Conservation (phyloP, 2,888 invertebrate genomes). For the Congeria kusceri region DNA sequence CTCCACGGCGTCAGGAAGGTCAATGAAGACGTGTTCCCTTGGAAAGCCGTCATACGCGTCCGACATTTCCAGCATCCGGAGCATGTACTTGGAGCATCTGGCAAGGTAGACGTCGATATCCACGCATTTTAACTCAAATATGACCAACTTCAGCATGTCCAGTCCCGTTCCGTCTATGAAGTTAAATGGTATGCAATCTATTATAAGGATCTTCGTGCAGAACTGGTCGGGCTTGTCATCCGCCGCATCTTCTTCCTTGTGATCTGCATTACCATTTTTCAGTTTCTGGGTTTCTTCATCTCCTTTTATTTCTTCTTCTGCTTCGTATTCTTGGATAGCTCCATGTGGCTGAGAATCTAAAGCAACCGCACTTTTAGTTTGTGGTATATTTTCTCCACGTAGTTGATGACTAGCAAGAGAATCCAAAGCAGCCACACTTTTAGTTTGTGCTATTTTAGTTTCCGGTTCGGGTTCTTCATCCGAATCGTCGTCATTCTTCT, state of each 20-base stretch:
- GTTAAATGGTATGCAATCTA: constrained; percentile 80
- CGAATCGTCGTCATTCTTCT: constrained; percentile 13
- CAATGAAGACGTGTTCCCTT: constrained; percentile 64
- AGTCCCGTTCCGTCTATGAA: constrained; percentile 80
- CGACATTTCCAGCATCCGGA: constrained; percentile 66
- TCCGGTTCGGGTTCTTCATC: constrained; percentile 8
- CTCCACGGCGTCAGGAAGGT: constrained; percentile 69
- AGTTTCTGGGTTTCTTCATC: background rate
- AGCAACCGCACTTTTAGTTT: too few species aligned
- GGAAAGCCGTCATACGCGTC: constrained; percentile 67
- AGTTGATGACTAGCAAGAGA: background rate
- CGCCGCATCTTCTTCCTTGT: background rate
- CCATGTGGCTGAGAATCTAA: background rate
- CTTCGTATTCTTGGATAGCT: background rate
- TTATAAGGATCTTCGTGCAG: constrained; percentile 59
- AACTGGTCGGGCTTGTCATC: constrained; percentile 2
- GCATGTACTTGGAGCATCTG: constrained; percentile 64
- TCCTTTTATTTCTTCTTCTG: background rate
- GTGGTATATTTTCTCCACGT: too few species aligned
- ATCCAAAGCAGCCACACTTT: background rate
- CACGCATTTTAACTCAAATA: constrained; percentile 61
- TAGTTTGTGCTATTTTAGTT: background rate
- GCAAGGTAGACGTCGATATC: constrained; percentile 72
- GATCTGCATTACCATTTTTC: background rate
- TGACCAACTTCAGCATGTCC: constrained; percentile 70